Evolutionary conservation across 2,888 invertebrate genomes (phyloP).

Genomic region (Strigamia transsilvanica): DNA sequence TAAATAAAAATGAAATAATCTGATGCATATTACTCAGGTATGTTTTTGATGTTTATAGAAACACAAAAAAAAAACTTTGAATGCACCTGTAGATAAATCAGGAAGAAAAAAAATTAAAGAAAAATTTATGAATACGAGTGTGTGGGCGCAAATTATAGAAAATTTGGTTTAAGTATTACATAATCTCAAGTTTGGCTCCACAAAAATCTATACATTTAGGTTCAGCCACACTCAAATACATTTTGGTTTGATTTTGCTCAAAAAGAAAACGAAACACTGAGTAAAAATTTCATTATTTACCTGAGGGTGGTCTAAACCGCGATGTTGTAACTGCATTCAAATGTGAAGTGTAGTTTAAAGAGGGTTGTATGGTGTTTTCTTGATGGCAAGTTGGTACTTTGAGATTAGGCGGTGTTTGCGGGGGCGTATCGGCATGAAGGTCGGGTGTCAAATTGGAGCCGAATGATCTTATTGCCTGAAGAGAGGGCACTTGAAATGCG

Average conservation of each 20-base stretch:
- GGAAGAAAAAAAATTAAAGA: no score
- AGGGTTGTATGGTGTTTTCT: conserved; percentile 13
- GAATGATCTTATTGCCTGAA: neutral
- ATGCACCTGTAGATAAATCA: no score
- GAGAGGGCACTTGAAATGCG: conserved; percentile 52
- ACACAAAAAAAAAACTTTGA: no score
- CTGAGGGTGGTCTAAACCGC: neutral
- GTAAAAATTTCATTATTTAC: neutral
- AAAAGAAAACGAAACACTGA: conserved; percentile 4
- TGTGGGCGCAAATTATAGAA: no score
- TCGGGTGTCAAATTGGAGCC: conserved; percentile 2
- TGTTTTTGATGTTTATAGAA: no score
- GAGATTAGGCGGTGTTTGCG: conserved; percentile 94
- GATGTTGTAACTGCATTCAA: conserved; percentile 14
- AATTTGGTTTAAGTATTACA: no score
- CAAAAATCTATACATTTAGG: no score
- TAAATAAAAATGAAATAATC: no score
- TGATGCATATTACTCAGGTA: no score
- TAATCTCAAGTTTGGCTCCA: no score
- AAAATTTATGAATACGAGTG: no score
- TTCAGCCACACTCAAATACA: no score
- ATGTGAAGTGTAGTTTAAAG: conserved; percentile 7
- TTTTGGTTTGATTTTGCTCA: neutral
- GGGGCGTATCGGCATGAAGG: conserved; percentile 80
- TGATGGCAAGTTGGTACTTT: conserved; percentile 66